Evolutionary conservation across 2,797 vertebrate genomes (phyloP).

Genomic region (Tinamus major): DNA sequence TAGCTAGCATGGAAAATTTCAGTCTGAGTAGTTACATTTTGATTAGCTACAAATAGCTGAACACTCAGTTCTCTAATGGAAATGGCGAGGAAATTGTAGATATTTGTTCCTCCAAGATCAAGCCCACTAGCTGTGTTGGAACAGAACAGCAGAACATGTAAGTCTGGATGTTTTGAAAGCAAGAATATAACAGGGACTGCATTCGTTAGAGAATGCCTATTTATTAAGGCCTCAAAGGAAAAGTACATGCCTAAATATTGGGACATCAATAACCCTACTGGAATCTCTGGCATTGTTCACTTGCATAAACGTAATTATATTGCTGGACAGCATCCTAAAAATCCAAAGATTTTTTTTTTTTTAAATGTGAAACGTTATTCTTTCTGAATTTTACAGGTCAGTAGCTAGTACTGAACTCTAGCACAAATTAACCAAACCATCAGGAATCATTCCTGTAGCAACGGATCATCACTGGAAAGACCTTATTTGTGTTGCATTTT

Average conservation of each 20-base stretch:
- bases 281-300: background rate
- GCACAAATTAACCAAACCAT: background rate
- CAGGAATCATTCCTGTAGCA: background rate
- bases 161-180: background rate
- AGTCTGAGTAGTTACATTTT: background rate
- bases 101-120: background rate
- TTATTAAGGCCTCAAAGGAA: background rate
- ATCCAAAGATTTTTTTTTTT: background rate
- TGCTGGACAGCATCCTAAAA: background rate
- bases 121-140: background rate
- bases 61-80: background rate
- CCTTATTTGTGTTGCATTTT: rapidly evolving
- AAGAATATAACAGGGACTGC: background rate
- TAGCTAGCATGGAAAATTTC: background rate
- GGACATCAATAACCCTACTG: background rate
- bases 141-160: background rate
- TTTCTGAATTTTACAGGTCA: background rate
- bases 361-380: background rate
- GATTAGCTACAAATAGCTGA: background rate
- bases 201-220: background rate
- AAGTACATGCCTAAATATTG: background rate
- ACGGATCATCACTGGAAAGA: rapidly evolving
- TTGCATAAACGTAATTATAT: background rate
- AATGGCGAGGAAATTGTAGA: background rate
- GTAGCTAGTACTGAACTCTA: background rate